Evolutionary conservation across 2,113 vertebrate species (phyloP).

Genomic region (Microtus montanus): DNA sequence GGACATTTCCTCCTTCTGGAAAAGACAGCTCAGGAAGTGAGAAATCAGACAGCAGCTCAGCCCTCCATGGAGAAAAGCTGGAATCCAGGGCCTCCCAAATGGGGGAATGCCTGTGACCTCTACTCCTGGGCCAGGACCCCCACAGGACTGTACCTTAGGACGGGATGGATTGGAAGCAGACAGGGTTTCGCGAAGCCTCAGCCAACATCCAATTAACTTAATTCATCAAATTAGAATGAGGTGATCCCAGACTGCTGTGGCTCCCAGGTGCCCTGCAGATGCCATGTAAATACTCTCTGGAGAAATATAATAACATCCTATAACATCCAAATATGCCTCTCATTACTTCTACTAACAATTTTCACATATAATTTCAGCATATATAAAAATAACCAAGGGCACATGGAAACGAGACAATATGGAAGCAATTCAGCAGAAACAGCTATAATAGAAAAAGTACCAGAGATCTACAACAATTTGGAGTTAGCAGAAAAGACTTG

Average conservation of each 20-base stretch:
- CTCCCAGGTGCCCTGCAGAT: constrained; percentile 5
- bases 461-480: not conserved
- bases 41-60: not conserved
- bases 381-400: constrained; percentile 13
- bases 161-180: not conserved
- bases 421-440: not conserved
- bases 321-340: not conserved
- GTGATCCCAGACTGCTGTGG: not conserved
- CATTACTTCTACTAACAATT: not conserved
- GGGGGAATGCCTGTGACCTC: not conserved
- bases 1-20: not conserved
- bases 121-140: not conserved
- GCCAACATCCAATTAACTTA: not conserved
- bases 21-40: not conserved
- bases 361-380: not conserved
- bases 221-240: constrained; percentile 49
- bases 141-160: not conserved
- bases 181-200: not conserved
- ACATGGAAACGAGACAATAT: not conserved
- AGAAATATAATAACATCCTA: not conserved
- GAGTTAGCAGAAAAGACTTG: constrained; percentile 3
- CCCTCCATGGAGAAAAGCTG: not conserved
- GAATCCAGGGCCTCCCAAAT: not conserved
- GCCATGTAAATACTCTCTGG: not conserved
- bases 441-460: not conserved